Percentiles rank a stretch among this genome's conserved stretches.
Conservation (phyloP, 2,113 vertebrate species). For the Sinocyclocheilus anshuiensis region DNA sequence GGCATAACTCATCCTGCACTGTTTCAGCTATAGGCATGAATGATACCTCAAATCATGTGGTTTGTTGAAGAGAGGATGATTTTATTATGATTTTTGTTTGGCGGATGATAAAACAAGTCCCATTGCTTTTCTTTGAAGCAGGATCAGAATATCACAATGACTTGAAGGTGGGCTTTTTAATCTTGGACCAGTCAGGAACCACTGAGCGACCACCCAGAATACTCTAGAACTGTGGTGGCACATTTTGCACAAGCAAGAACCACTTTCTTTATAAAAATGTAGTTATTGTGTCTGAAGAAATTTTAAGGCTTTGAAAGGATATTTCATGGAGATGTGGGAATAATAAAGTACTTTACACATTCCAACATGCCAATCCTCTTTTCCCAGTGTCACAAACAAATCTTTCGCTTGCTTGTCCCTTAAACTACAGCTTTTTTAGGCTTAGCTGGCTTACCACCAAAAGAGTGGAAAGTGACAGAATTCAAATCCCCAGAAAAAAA, state of each 20-base stretch:
- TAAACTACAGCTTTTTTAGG: conserved; percentile 8
- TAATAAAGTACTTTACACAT: conserved; percentile 32
- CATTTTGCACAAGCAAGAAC: not conserved
- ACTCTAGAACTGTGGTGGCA: not conserved
- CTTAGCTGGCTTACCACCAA: conserved; percentile 1
- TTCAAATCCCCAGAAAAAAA: conserved; percentile 13
- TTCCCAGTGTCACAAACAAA: conserved; percentile 35
- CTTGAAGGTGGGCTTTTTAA: not conserved
- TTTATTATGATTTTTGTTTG: not conserved
- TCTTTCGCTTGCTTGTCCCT: not conserved
- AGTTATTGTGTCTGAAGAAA: conserved; percentile 11
- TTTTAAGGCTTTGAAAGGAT: not conserved
- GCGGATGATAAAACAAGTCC: not conserved
- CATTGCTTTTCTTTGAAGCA: not conserved
- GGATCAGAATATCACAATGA: not conserved
- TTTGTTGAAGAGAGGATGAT: not conserved
- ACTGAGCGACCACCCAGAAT: conserved; percentile 7
- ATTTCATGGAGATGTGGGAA: conserved; percentile 20
- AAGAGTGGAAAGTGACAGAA: not conserved
- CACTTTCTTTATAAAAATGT: not conserved
- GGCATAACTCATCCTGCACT: not conserved
- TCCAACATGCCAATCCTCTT: conserved; percentile 23
- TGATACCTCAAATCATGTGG: not conserved
- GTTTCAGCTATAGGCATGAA: not conserved
- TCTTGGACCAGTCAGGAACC: not conserved